phyloP scores from a whole-genome alignment of 2,888 invertebrate genomes.

The Furcula furcula region DNA sequence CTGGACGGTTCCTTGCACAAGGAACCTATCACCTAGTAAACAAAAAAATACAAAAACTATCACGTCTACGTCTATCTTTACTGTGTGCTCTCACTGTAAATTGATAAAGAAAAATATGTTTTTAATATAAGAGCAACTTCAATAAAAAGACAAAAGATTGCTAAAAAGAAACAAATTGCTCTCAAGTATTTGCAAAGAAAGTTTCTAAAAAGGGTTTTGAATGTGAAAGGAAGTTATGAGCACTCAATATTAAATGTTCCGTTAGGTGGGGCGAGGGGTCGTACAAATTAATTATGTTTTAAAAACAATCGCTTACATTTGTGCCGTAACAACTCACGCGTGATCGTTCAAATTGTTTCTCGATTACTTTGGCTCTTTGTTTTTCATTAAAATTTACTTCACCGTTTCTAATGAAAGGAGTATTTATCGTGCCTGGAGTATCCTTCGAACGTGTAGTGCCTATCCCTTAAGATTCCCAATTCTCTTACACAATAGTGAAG shows the following conservation, averaged over 20 bases:
- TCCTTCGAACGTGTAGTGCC: too few relatives aligned
- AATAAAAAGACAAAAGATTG: constrained; percentile 43
- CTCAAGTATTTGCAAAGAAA: constrained; percentile 60
- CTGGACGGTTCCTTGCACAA: too few relatives aligned
- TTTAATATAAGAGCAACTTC: constrained; percentile 9
- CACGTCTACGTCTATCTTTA: too few relatives aligned
- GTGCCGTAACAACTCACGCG: constrained; percentile 74
- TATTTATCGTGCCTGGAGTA: constrained; percentile 9
- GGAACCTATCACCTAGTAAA: too few relatives aligned
- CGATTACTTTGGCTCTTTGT: constrained; percentile 77
- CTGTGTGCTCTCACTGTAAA: neutral
- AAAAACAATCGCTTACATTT: constrained; percentile 80
- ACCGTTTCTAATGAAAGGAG: constrained; percentile 37
- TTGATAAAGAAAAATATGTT: neutral
- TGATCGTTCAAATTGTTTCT: constrained; percentile 77
- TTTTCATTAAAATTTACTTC: constrained; percentile 72
- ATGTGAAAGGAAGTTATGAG: constrained; percentile 78
- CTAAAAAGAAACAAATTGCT: constrained; percentile 34
- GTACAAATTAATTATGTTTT: constrained; percentile 79
- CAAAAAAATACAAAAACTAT: neutral
- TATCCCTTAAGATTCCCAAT: constrained; percentile 16
- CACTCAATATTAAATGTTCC: constrained; percentile 81
- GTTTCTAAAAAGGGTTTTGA: constrained; percentile 68
- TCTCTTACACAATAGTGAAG: constrained; percentile 17
- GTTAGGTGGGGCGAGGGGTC: constrained; percentile 71